phyloP scores from a whole-genome alignment of 2,113 vertebrate species.

The Lates calcarifer region DNA sequence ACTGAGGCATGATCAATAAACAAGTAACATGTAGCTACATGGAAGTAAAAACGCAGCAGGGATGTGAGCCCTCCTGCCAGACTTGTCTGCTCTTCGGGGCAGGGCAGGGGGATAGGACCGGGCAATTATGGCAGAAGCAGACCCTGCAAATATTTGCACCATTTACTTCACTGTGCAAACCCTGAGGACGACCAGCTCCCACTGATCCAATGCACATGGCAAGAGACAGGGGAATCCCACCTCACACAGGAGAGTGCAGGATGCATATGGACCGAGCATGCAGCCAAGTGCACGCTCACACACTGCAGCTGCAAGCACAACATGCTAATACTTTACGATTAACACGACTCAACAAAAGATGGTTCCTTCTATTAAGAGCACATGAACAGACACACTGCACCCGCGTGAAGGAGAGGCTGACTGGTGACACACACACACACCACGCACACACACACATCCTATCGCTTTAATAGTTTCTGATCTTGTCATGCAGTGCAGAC shows the following conservation, averaged over 20 bases:
- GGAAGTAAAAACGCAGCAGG: constrained; percentile 8
- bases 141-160: constrained; percentile 30
- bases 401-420: background rate
- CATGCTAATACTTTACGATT: background rate
- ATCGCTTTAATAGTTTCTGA: background rate
- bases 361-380: background rate
- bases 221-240: background rate
- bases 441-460: background rate
- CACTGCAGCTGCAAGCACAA: constrained; percentile 18
- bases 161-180: constrained; percentile 11
- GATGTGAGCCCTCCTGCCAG: constrained; percentile 23
- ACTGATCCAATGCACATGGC: constrained; percentile 34
- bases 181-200: constrained; percentile 1
- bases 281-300: background rate
- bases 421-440: background rate
- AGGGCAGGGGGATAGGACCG: background rate
- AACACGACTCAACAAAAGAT: background rate
- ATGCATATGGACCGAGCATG: background rate
- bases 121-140: constrained; percentile 5
- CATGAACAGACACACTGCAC: background rate
- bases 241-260: background rate
- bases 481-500: too few relatives aligned
- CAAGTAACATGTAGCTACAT: constrained; percentile 1
- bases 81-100: background rate
- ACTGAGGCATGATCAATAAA: constrained; percentile 27